Evolutionary conservation across 2,113 vertebrate genomes (phyloP).

Genomic region (Capreolus pygargus): DNA sequence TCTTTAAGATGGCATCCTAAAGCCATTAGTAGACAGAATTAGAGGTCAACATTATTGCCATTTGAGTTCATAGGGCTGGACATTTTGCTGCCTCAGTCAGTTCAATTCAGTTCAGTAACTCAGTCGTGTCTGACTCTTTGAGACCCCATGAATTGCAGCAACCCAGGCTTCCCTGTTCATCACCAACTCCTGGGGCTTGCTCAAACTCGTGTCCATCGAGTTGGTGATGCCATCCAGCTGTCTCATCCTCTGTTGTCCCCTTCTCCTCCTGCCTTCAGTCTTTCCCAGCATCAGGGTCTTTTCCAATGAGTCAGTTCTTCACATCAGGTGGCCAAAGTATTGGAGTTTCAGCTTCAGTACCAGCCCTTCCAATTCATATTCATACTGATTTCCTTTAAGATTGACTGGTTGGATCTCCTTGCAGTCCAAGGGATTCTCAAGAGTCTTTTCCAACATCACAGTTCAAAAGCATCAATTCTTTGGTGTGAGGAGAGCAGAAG

Average conservation of each 20-base stretch:
- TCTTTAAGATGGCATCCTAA: not conserved
- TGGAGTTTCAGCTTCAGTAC: not conserved
- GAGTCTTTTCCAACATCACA: not conserved
- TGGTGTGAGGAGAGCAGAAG: no score
- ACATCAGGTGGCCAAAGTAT: not conserved
- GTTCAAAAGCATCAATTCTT: not conserved
- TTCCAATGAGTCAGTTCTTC: not conserved
- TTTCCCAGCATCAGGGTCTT: not conserved
- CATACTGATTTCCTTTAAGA: not conserved
- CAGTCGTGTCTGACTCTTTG: fast-evolving
- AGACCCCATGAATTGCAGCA: not conserved
- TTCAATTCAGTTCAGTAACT: not conserved
- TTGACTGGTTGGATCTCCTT: not conserved
- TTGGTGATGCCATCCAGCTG: not conserved
- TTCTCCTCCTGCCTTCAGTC: not conserved
- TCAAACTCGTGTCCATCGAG: not conserved
- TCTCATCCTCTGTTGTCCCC: not conserved
- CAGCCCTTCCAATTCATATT: not conserved
- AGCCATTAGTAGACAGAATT: not conserved
- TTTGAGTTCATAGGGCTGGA: not conserved
- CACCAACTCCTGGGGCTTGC: not conserved
- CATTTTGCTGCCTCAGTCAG: not conserved
- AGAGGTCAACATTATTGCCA: not conserved
- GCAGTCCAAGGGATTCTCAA: not conserved
- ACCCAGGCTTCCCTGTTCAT: not conserved